phyloP scores from a whole-genome alignment of 1,140 invertebrate genomes.

The Zaprionus inermis region DNA sequence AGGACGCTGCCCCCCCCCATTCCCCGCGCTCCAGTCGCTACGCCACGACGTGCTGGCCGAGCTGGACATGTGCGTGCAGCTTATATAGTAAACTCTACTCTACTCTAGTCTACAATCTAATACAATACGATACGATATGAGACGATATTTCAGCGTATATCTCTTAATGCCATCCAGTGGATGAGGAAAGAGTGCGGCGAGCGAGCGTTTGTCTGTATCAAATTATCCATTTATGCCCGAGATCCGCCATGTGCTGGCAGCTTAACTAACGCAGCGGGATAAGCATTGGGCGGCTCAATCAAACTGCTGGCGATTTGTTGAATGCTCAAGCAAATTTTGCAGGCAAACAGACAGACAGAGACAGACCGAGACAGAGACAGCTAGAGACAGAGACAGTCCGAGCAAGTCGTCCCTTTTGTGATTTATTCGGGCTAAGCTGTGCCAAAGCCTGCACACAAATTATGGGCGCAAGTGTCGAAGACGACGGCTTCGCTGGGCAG shows the following conservation, averaged over 20 bases:
- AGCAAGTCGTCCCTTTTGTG: constrained; percentile 56
- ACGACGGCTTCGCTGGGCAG: not conserved
- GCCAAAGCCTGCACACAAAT: constrained; percentile 71
- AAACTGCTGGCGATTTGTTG: constrained; percentile 64
- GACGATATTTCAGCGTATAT: constrained; percentile 26
- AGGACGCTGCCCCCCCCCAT: constrained; percentile 24
- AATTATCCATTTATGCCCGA: constrained; percentile 64
- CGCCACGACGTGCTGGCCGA: constrained; percentile 4
- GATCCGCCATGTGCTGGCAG: too few relatives aligned
- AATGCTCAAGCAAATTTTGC: constrained; percentile 47
- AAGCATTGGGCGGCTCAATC: constrained; percentile 69
- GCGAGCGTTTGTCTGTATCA: constrained; percentile 55
- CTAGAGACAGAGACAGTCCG: constrained; percentile 34
- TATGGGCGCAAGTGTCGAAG: constrained; percentile 52
- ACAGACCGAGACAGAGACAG: constrained; percentile 33
- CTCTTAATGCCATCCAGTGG: constrained; percentile 65
- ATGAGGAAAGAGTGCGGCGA: too few relatives aligned
- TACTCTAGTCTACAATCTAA: not conserved
- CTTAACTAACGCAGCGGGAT: constrained; percentile 76
- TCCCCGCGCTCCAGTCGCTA: constrained; percentile 12
- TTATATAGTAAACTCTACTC: not conserved
- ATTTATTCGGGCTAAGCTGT: constrained; percentile 79
- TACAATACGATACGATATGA: not conserved
- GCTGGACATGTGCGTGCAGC: not conserved
- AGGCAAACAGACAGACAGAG: constrained; percentile 33